Evolutionary conservation across 2,888 invertebrate species (phyloP).

Genomic region (Pseudeuparius sepicola): DNA sequence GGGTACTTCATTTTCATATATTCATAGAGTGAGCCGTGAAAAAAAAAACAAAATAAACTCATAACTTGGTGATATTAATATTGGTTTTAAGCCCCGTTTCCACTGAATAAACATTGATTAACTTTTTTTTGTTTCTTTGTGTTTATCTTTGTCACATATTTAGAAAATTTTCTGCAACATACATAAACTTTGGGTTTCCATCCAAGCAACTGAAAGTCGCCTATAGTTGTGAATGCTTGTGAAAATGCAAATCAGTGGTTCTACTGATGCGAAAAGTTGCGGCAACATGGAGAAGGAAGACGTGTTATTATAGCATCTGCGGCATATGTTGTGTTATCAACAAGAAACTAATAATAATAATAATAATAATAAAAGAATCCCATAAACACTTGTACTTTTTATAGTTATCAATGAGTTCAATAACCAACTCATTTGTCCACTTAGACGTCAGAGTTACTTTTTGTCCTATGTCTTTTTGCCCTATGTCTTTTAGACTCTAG

Average conservation of each 20-base stretch:
- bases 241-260: conserved; percentile 1
- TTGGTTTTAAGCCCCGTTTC: conserved; percentile 1
- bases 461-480: too few relatives aligned
- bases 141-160: conserved; percentile 2
- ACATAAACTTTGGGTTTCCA: conserved; percentile 2
- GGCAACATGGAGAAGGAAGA: conserved; percentile 2
- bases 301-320: conserved; percentile 2
- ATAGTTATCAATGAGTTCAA: conserved; percentile 1
- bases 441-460: conserved; percentile 1
- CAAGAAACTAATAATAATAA: too few relatives aligned
- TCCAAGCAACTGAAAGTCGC: conserved; percentile 1
- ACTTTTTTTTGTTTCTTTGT: background rate
- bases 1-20: too few relatives aligned
- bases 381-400: conserved; percentile 1
- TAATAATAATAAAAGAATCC: background rate
- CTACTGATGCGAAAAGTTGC: conserved; percentile 2
- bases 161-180: conserved; percentile 1
- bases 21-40: too few relatives aligned
- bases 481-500: too few relatives aligned
- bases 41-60: too few relatives aligned
- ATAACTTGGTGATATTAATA: too few relatives aligned
- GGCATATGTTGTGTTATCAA: too few relatives aligned
- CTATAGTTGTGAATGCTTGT: background rate
- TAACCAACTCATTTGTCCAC: conserved; percentile 1
- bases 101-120: background rate